Base-by-base conservation (phyloP, 2,888 invertebrate species). In the Dryomyza anilis region DNA sequence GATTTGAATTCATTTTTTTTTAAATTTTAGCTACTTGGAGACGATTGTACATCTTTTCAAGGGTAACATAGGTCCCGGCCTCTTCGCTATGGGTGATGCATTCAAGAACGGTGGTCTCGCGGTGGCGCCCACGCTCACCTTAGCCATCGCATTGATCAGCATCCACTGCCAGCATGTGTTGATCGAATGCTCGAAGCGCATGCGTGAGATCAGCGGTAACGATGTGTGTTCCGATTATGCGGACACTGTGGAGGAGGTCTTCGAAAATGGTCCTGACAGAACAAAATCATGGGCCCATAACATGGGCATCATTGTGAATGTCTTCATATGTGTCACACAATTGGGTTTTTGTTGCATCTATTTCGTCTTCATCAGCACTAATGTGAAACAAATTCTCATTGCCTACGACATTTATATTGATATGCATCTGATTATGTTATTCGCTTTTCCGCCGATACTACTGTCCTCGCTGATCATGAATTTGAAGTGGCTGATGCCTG, bases 271-370 rank as follows among this genome's bases (percentile, higher is more conserved):
- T 0, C 93, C 94, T 0, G 80, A 84, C 1, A 79, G 83, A 30
- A 76, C 91, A n/a, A 86, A 89, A 46, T 85, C 85, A 23, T 86
- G 89, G 75, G 87, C 92, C 0, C 84, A 83, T 30, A 75, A 84
- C 8, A 90, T 91, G 87, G 89, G 89, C 84, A 86, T 85, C 36
- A 75, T 89, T 64, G 93, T 97, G 67, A 95, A 96, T 83, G 76
- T 88, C 14, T 96, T 96, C 85, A 88, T 98, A 62, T 93, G 95
- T 81, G 86, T 96, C 64, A 98, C 98, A n/a, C 98, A 98, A 84
- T 86, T 98, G 67, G 98, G 98, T 67, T 98, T 98, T 85, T 98
- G 98, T 83, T 97, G 96, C 82, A 94, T 98, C 29, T 98, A 98
- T 84, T 93, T 97, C 76, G 94, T 98, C 19, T 98, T 98, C 82